Percentiles rank a stretch among this genome's conserved stretches.
Conservation (phyloP, 1,140 invertebrate genomes). For the Papilio machaon region DNA sequence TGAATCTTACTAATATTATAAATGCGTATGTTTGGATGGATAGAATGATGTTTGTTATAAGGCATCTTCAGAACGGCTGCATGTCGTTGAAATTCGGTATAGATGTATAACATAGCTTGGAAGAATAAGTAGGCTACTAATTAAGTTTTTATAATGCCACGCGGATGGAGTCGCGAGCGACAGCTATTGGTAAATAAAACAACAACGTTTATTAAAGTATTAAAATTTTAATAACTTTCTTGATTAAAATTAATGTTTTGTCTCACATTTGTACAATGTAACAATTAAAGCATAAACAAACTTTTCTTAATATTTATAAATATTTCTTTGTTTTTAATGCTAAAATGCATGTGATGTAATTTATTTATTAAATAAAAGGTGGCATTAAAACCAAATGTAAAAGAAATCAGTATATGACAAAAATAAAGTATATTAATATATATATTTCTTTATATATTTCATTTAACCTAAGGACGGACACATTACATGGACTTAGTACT, state of each 20-base stretch:
- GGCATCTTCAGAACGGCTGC: no score
- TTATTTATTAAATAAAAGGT: slow-evolving; percentile 33
- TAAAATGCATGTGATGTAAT: slow-evolving; percentile 29
- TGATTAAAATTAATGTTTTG: slow-evolving; percentile 39
- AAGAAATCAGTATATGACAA: background rate
- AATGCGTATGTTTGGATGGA: no score
- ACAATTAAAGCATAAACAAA: slow-evolving; percentile 50
- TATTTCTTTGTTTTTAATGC: slow-evolving; percentile 14
- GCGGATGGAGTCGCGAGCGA: no score
- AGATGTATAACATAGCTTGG: no score
- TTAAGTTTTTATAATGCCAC: no score
- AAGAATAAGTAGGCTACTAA: no score
- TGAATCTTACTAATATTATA: no score
- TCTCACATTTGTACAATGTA: slow-evolving; percentile 50
- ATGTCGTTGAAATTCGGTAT: no score
- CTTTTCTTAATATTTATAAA: slow-evolving; percentile 34
- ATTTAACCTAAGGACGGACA: slow-evolving; percentile 33
- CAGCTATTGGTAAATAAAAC: slow-evolving; percentile 26
- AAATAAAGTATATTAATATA: slow-evolving; percentile 20
- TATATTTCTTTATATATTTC: slow-evolving; percentile 10
- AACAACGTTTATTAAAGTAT: slow-evolving; percentile 44
- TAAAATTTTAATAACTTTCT: slow-evolving; percentile 44
- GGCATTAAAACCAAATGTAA: background rate
- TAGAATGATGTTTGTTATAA: no score
- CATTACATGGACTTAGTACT: slow-evolving; percentile 30